These are phyloP conservation scores for Pterobdella sp. DNA, from an alignment of 2,888 invertebrate genomes.

Conservation along the genomic window DNA sequence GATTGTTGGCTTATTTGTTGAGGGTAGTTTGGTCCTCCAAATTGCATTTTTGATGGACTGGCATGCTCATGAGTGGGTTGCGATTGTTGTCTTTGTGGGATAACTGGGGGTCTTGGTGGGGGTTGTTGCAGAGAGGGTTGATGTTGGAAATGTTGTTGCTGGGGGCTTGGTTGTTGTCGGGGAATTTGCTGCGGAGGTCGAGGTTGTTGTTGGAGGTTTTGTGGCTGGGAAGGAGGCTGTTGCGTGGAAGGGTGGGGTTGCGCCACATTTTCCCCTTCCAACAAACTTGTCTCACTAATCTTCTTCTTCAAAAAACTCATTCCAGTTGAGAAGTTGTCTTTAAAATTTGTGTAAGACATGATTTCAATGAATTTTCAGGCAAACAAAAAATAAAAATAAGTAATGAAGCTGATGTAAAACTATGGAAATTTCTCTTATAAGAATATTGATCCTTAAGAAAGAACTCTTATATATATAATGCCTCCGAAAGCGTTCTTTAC, in stretches of 20 bases:
- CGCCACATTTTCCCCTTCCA: neutral
- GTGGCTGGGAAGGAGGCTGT: neutral
- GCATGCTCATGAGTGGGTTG: neutral
- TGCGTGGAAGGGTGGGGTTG: too few species aligned
- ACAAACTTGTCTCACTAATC: neutral
- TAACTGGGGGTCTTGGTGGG: constrained; percentile 91
- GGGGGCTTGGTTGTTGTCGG: neutral
- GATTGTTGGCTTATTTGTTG: neutral
- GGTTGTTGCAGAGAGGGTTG: constrained; percentile 53
- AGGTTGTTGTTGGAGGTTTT: neutral
- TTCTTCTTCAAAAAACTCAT: constrained; percentile 50
- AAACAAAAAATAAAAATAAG: too few species aligned
- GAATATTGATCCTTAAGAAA: too few species aligned
- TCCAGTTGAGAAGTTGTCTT: constrained; percentile 33
- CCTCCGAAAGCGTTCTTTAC: too few species aligned
- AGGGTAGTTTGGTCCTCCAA: too few species aligned
- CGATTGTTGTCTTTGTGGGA: constrained; percentile 45
- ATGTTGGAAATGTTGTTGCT: neutral
- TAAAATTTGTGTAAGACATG: constrained; percentile 32
- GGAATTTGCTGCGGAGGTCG: neutral
- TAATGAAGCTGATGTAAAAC: too few species aligned
- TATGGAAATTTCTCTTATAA: too few species aligned
- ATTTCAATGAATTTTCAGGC: too few species aligned
- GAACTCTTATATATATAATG: too few species aligned
- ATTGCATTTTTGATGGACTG: neutral